These are phyloP conservation scores for Subanguina moxae DNA, from an alignment of 1,140 invertebrate species.

Conservation along the genomic window DNA sequence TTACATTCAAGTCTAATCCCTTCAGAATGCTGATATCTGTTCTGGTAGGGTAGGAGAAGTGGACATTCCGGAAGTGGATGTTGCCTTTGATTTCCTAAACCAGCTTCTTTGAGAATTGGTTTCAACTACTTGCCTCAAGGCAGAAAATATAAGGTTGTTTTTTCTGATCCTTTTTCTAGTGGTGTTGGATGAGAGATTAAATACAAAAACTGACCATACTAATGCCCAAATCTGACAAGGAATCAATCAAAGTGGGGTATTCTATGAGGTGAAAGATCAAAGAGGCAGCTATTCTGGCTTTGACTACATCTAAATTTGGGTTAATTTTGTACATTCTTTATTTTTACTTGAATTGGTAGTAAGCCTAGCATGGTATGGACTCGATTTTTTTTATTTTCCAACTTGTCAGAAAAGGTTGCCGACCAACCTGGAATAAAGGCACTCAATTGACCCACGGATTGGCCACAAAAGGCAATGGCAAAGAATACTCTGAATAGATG, in stretches of 20 bases:
- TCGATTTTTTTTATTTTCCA: no score
- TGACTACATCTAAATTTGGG: no score
- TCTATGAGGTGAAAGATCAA: constrained; percentile 61
- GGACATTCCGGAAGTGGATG: constrained; percentile 61
- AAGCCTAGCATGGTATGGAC: no score
- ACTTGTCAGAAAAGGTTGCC: constrained; percentile 61
- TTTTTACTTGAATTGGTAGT: no score
- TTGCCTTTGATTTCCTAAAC: constrained; percentile 57
- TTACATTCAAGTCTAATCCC: constrained; percentile 77
- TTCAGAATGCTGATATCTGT: constrained; percentile 67
- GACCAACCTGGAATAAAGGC: constrained; percentile 61
- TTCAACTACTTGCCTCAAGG: no score
- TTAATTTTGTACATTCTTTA: no score
- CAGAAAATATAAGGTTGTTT: constrained; percentile 1
- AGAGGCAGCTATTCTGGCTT: constrained; percentile 61
- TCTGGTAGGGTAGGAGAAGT: constrained; percentile 62
- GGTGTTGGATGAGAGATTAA: constrained; percentile 1
- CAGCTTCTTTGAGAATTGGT: not conserved
- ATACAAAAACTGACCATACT: constrained; percentile 31
- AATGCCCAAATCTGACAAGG: constrained; percentile 55
- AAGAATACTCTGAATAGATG: constrained; percentile 57
- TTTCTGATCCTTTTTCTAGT: constrained; percentile 8
- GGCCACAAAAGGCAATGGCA: constrained; percentile 58
- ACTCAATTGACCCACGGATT: constrained; percentile 60
- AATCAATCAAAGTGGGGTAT: constrained; percentile 60